phyloP scores from a whole-genome alignment of 2,888 invertebrate genomes.

The Tubulanus polymorphus region DNA sequence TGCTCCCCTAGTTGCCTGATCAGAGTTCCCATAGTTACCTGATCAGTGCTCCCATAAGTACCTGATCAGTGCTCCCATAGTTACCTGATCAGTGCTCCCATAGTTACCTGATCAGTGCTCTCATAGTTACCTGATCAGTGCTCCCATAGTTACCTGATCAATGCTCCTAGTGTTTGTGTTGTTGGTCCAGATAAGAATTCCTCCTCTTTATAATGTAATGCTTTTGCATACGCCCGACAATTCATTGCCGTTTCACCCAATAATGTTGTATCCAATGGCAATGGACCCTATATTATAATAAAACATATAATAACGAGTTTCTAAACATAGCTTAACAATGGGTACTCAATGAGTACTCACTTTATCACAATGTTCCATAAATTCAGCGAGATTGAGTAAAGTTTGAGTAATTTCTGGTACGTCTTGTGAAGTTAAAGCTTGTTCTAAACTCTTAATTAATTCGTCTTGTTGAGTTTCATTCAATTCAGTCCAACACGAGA shows the following conservation, averaged over 20 bases:
- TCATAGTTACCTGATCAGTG: no score
- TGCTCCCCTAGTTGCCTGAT: no score
- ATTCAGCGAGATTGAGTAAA: slow-evolving; percentile 94
- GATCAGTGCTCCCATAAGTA: no score
- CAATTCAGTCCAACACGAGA: slow-evolving; percentile 97
- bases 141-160: no score
- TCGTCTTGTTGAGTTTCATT: slow-evolving; percentile 76
- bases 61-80: no score
- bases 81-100: no score
- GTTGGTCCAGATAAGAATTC: slow-evolving; percentile 72
- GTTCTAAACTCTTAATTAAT: slow-evolving; percentile 78
- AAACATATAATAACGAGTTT: slow-evolving; percentile 3
- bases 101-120: no score
- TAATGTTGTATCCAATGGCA: slow-evolving; percentile 82
- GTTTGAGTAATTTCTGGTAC: slow-evolving; percentile 95
- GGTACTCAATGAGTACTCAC: slow-evolving; percentile 23
- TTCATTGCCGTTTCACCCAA: slow-evolving; percentile 93
- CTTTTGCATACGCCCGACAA: slow-evolving; percentile 80
- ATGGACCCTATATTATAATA: slow-evolving; percentile 75
- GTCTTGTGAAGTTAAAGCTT: slow-evolving; percentile 83
- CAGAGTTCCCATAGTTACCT: no score
- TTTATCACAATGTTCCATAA: slow-evolving; percentile 96
- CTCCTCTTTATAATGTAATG: slow-evolving; percentile 84
- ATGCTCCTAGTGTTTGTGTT: slow-evolving; percentile 83
- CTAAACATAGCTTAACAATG: not conserved